phyloP scores from a whole-genome alignment of 2,797 vertebrate genomes.

The Ctenosaura bakeri region DNA sequence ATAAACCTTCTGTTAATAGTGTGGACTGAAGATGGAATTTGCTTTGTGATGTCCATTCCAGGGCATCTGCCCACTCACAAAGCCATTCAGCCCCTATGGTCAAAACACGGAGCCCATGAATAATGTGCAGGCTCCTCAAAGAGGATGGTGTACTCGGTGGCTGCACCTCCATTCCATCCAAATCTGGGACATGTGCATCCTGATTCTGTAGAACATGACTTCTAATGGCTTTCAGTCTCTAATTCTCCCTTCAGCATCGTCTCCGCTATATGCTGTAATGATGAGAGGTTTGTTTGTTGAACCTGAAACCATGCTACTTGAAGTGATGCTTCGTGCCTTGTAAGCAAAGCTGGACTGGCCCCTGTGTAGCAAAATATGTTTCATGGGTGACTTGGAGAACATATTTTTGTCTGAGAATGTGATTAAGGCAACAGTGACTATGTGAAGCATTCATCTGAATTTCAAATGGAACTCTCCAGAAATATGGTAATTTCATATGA shows the following conservation, averaged over 20 bases:
- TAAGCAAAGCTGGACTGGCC: background rate
- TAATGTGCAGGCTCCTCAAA: too few species aligned
- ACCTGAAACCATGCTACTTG: background rate
- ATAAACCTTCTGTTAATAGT: too few species aligned
- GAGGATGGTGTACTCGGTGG: too few species aligned
- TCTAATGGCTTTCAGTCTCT: background rate
- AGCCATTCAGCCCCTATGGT: too few species aligned
- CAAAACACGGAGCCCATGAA: too few species aligned
- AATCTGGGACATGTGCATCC: background rate
- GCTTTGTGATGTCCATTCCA: too few species aligned
- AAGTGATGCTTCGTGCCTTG: background rate
- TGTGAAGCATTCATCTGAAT: background rate
- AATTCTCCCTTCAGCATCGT: too few species aligned
- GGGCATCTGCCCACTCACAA: too few species aligned
- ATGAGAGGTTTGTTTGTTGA: background rate
- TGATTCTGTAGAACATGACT: background rate
- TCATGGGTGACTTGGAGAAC: background rate
- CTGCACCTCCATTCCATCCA: too few species aligned
- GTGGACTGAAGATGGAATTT: too few species aligned
- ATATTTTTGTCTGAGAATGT: background rate
- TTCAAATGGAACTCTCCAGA: background rate
- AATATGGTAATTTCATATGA: background rate
- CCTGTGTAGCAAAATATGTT: background rate
- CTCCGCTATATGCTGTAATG: too few species aligned
- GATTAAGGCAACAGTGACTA: background rate